Percentiles rank a stretch among this genome's conserved stretches.
Conservation (phyloP, 2,113 vertebrate genomes). For the Scatophagus argus region DNA sequence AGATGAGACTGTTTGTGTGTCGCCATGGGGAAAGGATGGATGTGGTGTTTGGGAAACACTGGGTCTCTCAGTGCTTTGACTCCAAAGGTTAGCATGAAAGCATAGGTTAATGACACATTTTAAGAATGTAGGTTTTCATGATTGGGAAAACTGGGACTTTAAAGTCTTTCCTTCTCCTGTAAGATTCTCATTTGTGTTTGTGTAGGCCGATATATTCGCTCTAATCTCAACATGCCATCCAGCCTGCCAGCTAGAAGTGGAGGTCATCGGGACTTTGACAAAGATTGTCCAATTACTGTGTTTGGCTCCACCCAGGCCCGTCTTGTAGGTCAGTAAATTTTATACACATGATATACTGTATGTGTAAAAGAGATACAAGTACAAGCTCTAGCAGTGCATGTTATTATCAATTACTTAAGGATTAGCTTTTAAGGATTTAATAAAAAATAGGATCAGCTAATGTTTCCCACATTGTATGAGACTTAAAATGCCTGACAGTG, state of each 20-base stretch:
- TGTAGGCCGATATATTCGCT: slow-evolving; percentile 92
- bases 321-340: slow-evolving; percentile 85
- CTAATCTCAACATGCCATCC: slow-evolving; percentile 96
- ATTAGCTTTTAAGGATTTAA: not conserved
- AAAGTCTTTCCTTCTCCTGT: not conserved
- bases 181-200: slow-evolving; percentile 15
- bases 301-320: slow-evolving; percentile 95
- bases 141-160: too few species aligned
- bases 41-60: slow-evolving; percentile 98
- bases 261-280: slow-evolving; percentile 94
- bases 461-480: not conserved
- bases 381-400: not conserved
- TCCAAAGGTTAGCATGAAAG: slow-evolving; percentile 89
- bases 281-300: slow-evolving; percentile 97
- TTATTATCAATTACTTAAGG: not conserved
- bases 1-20: slow-evolving; percentile 95
- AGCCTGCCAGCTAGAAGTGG: slow-evolving; percentile 91
- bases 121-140: too few species aligned
- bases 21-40: slow-evolving; percentile 99
- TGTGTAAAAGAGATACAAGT: not conserved
- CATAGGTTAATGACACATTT: not conserved
- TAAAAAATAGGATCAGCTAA: not conserved
- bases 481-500: not conserved
- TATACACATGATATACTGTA: not conserved
- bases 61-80: slow-evolving; percentile 97